A percentile compares a stretch with the other conserved stretches of the same genome.
phyloP scores from a whole-genome alignment of 1,140 invertebrate species.

The Aphelinus atriplicis region DNA sequence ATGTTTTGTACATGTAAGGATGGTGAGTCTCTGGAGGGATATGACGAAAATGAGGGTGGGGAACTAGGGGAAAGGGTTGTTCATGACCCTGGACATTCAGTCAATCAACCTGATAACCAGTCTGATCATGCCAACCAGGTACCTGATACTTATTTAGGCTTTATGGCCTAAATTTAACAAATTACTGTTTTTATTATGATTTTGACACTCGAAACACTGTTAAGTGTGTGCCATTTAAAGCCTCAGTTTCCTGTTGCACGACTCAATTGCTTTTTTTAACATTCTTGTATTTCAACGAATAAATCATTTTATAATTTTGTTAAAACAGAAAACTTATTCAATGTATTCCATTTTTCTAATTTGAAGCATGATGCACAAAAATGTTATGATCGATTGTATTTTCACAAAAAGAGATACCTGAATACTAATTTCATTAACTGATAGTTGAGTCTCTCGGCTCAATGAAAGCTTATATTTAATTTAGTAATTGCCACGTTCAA shows the following conservation, averaged over 20 bases:
- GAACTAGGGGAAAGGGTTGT: conserved; percentile 56
- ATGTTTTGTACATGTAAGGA: conserved; percentile 63
- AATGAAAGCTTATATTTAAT: too few species aligned
- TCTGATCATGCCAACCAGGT: conserved; percentile 63
- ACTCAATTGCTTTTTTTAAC: too few species aligned
- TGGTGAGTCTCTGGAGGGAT: conserved; percentile 60
- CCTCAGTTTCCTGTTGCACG: too few species aligned
- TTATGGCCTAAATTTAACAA: background rate
- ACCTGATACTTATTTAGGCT: conserved; percentile 44
- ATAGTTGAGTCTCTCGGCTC: too few species aligned
- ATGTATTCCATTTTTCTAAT: background rate
- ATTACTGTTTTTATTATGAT: too few species aligned
- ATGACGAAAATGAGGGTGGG: conserved; percentile 61
- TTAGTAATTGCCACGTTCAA: too few species aligned
- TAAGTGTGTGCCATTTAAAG: too few species aligned
- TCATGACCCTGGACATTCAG: conserved; percentile 54
- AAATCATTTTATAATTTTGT: too few species aligned
- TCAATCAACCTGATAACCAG: conserved; percentile 56
- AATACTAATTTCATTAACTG: background rate
- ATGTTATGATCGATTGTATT: background rate
- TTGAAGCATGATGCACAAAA: conserved; percentile 8
- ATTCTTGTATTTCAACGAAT: too few species aligned
- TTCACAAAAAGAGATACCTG: background rate
- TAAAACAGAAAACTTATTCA: too few species aligned
- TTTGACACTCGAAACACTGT: too few species aligned